These are phyloP conservation scores for Listronotus bonariensis DNA, from an alignment of 1,140 invertebrate genomes.

Conservation along the genomic window DNA sequence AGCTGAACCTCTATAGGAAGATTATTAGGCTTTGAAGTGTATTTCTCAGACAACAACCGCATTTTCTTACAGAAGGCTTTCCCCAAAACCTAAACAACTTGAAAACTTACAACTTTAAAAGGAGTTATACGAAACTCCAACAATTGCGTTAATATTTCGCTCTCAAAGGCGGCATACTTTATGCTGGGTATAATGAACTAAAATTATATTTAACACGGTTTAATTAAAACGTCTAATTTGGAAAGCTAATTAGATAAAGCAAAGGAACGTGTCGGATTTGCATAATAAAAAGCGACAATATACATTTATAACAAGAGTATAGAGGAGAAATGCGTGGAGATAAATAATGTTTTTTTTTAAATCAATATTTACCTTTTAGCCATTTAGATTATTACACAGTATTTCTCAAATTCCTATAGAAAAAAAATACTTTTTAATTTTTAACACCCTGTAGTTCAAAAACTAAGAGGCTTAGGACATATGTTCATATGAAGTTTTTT, in stretches of 20 bases:
- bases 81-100: neutral
- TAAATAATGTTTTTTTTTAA: too few species aligned
- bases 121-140: conserved; percentile 8
- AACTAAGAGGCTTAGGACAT: too few species aligned
- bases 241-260: conserved; percentile 3
- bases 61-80: neutral
- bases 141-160: conserved; percentile 8
- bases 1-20: too few species aligned
- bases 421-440: too few species aligned
- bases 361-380: too few species aligned
- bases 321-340: too few species aligned
- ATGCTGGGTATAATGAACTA: conserved; percentile 6
- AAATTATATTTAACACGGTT: conserved; percentile 16
- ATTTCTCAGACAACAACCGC: too few species aligned
- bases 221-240: conserved; percentile 12
- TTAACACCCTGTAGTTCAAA: too few species aligned
- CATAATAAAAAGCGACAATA: neutral
- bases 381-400: too few species aligned
- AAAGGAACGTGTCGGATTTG: conserved; percentile 2
- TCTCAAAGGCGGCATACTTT: conserved; percentile 10
- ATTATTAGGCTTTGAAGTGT: too few species aligned
- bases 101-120: neutral
- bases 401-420: too few species aligned
- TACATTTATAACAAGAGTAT: conserved; percentile 3
- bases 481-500: too few species aligned